phyloP scores from a whole-genome alignment of 2,113 vertebrate species.

The Pongo pygmaeus region DNA sequence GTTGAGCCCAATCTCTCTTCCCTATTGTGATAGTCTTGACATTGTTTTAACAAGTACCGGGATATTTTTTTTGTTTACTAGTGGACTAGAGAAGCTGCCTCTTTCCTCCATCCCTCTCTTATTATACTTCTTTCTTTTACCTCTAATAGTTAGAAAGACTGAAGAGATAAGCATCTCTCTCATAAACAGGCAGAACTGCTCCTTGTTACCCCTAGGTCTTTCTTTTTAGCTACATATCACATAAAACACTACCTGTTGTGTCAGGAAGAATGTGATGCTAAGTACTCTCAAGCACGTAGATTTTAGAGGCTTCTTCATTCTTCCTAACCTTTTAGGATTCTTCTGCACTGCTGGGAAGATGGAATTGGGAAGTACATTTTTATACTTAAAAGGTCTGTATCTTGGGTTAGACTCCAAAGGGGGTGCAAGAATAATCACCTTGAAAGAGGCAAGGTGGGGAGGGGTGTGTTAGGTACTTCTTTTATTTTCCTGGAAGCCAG shows the following conservation, averaged over 20 bases:
- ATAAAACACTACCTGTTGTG: slow-evolving; percentile 23
- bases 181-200: neutral
- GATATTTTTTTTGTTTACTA: neutral
- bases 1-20: neutral
- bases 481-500: slow-evolving; percentile 50
- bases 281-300: neutral
- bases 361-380: slow-evolving; percentile 38
- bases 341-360: slow-evolving; percentile 31
- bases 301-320: slow-evolving; percentile 30
- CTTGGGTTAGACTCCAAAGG: slow-evolving; percentile 26
- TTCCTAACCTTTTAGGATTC: neutral
- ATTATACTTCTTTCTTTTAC: slow-evolving; percentile 37
- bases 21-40: neutral
- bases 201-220: neutral
- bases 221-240: neutral
- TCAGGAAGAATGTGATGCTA: neutral
- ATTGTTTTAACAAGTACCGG: neutral
- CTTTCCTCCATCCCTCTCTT: neutral
- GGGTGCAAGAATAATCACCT: slow-evolving; percentile 13
- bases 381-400: slow-evolving; percentile 44
- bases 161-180: neutral
- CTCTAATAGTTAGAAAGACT: neutral
- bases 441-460: neutral
- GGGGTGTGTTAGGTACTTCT: neutral
- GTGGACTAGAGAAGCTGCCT: neutral